Evolutionary conservation across 2,888 invertebrate species (phyloP), one percentile per base, ranked within the genome.

Genomic region (Trissolcus brochymenae): DNA sequence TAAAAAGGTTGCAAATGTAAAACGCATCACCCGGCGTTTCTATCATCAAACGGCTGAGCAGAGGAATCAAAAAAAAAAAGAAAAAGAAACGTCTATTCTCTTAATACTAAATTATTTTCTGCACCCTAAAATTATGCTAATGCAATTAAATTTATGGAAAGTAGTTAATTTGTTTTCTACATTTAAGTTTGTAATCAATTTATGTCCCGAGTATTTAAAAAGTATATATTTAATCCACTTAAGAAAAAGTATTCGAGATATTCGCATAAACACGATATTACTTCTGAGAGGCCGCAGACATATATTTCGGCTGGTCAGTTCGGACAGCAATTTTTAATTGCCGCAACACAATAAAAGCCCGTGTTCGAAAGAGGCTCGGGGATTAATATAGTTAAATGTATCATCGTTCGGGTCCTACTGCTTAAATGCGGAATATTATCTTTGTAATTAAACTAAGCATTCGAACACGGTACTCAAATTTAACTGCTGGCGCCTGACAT

Each of bases 251-350:
- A 61, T 61, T 35, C 56, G 51, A 41, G 55, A 50, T 68, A 64
- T 68, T 76, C 70, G 65, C 65, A 76, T 64, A 70, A 76, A 65
- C 60, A 16, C 65, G 65, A 70, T 76, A 70, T 64, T 70, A 70
- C 76, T 76, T 76, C 76, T 70, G 57, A 76, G 29, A 68, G 61
- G 40, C 76, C 76, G 76, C 70, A 66, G 50, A 19, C 56, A 70
- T 70, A 60, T 75, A 76, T 75, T 70, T 68, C 59, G 65, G 50
- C 21, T 55, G 13, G 70, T 68, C 64, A 65, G 64, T 55, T 65
- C 16, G 14, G 54, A 51, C 65, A 59, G 60, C 60, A 66, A 65
- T 76, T 76, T 76, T 76, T 76, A 70, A 76, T 76, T 70, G 76
- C 70, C 65, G 65, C 61, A 35, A 76, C 70, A 76, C 76, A 76